Base-by-base conservation (phyloP, 2,797 vertebrate genomes). In the Toxotes lorentzi region DNA sequence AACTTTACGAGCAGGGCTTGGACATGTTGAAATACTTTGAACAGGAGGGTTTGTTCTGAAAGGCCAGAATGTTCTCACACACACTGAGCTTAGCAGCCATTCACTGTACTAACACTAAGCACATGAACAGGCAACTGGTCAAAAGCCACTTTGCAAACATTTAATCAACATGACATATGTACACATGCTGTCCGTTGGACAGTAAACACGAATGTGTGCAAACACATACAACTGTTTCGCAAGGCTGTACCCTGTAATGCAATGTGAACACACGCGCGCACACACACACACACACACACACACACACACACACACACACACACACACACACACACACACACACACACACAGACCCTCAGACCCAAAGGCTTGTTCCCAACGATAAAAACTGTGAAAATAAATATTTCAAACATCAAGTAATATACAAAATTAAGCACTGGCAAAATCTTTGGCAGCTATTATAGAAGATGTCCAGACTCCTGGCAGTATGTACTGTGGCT, bases 21-120 rank as follows among this genome's bases (percentile, higher is more conserved):
- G 92, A 89, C 86, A 93, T 92, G 91, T 88, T 89, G 87, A 94
- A 94, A 93, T 91, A 87, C 88, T 92, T 86, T 81, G 73, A 91
- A 73, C 85, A 60, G 85, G 74, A 82, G 90, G 78, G 90, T 94
- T 94, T 94, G 91, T 94, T 92, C 90, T 82, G 70, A 94, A 94
- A 94, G 89, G 93, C 93, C 91, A 93, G 78, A 47, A 84, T 89
- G 92, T 93, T 94, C 93, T 93, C 93, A 94, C 68, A 70, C 90
- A 91, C 84, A 41, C 83, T 79, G 67, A 77, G 76, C 82, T 85
- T 41, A 78, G 81, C 76, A 79, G 86, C 75, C 76, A 75, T 80
- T 78, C 74, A 41, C 79, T 81, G 68, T 63, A 60, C 61, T 67
- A 87, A 89, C 90, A 91, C 57, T 38, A 34, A 80, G 80, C 81